Conservation (phyloP, 2,797 vertebrate species). For the Falco concolor region DNA sequence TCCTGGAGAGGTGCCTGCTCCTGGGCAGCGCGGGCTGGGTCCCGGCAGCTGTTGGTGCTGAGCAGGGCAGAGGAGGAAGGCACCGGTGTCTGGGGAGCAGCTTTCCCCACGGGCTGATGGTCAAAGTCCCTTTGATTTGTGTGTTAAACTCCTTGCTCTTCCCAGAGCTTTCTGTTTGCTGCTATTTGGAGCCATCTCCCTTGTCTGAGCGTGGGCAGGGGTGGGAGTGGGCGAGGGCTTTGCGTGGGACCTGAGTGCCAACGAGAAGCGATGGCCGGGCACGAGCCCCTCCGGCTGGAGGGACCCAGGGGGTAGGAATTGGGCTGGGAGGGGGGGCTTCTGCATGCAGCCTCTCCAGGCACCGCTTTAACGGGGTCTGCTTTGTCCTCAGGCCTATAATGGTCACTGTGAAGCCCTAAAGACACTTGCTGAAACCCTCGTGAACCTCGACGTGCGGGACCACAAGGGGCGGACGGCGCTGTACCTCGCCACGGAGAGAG, state of each 20-base stretch:
- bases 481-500: conserved; percentile 90
- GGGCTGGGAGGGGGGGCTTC: too few relatives aligned
- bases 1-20: not conserved
- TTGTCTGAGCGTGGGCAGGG: too few relatives aligned
- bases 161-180: not conserved
- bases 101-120: not conserved
- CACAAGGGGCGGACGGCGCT: conserved; percentile 90
- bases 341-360: too few relatives aligned
- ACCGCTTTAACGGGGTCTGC: accelerated
- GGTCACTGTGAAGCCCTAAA: conserved; percentile 95
- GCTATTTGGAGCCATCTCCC: not conserved
- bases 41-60: not conserved
- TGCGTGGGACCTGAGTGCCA: accelerated
- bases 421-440: conserved; percentile 90
- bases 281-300: not conserved
- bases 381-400: conserved; percentile 83
- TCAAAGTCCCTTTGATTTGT: not conserved
- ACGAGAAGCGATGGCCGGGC: accelerated
- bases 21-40: accelerated
- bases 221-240: not conserved
- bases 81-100: accelerated
- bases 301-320: too few relatives aligned
- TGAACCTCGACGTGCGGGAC: conserved; percentile 92
- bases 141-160: not conserved
- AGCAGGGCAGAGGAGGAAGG: not conserved